Conservation (phyloP, 2,797 vertebrate species). For the Pipistrellus pipistrellus region DNA sequence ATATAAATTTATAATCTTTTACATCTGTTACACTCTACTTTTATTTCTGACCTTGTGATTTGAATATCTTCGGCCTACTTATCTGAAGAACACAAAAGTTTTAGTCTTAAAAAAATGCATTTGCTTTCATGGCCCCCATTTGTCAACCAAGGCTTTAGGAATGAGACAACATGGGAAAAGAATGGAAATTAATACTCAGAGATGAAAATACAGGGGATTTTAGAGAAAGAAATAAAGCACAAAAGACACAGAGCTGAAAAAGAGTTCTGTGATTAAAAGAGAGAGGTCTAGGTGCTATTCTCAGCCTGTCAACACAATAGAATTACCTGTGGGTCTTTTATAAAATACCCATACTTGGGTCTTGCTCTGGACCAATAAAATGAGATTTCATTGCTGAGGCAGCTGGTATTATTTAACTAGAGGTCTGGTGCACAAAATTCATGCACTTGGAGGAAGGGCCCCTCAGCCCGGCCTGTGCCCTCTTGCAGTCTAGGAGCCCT, state of each 20-base stretch:
- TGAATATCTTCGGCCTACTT: not conserved
- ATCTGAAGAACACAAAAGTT: not conserved
- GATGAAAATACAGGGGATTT: not conserved
- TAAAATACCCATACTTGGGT: not conserved
- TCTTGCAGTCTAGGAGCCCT: no score
- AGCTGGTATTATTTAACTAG: not conserved
- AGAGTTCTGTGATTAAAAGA: not conserved
- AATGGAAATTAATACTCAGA: not conserved
- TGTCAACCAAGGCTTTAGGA: not conserved
- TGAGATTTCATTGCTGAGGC: not conserved
- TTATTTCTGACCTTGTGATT: not conserved
- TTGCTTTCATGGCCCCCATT: not conserved
- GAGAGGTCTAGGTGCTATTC: not conserved
- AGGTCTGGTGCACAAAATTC: no score
- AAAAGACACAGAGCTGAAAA: not conserved
- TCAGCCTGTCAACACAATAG: not conserved
- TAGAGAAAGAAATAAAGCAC: not conserved
- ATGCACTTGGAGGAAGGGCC: no score
- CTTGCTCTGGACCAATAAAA: not conserved
- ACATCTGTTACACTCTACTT: not conserved
- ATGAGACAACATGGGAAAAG: not conserved
- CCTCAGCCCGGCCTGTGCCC: no score
- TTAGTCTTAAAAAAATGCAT: not conserved
- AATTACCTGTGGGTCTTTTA: not conserved
- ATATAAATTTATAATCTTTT: slow-evolving; percentile 3